Evolutionary conservation across 2,888 invertebrate species (phyloP), one percentile per base, ranked within the genome.

Genomic region (Cheilosia vernalis): DNA sequence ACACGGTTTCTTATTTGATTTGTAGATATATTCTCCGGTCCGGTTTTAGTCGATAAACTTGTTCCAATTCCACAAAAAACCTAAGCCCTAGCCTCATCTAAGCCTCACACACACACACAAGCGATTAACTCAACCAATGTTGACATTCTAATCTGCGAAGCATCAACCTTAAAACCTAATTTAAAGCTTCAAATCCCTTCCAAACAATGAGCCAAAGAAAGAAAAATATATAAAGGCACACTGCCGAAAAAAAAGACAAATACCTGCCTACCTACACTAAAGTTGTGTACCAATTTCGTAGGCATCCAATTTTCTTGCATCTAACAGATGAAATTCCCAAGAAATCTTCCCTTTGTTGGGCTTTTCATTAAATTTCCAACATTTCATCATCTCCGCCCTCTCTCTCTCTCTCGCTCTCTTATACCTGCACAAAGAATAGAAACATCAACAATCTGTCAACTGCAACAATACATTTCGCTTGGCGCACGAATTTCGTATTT

Each of bases 381-480:
- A 27, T 63, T 81, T 69, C 56, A 76, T 70, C 51, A 51, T 33
- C 19, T 51, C 66, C 40, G 44, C 40, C 63, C 49, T 64, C 27
- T 69, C 9, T 37, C 19, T 7, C n/a, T 10, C 51, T n/a, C 15
- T 5, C 24, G 1, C 19, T 21, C 21, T 15, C 6, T 21, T 19
- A 10, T 21, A 30, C 21, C 1, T 3, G 2, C 4, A 15, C 51
- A 55, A 56, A 63, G 33, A 83, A 78, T 66, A 51, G 64, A 83
- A 78, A 67, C 72, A 73, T 76, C 76, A 76, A 49, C 63, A 78
- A 78, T 44, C 83, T 83, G 83, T 83, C 78, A 83, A 63, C 67
- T 51, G 66, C 49, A 77, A 82, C 70, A 82, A 81, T 81, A 61
- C 42, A 53, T 61, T 51, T 51, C 51, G 19, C 67, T 66, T 40